Base-by-base conservation (phyloP, 1,140 invertebrate genomes). In the Ctenoplectra terminalis region DNA sequence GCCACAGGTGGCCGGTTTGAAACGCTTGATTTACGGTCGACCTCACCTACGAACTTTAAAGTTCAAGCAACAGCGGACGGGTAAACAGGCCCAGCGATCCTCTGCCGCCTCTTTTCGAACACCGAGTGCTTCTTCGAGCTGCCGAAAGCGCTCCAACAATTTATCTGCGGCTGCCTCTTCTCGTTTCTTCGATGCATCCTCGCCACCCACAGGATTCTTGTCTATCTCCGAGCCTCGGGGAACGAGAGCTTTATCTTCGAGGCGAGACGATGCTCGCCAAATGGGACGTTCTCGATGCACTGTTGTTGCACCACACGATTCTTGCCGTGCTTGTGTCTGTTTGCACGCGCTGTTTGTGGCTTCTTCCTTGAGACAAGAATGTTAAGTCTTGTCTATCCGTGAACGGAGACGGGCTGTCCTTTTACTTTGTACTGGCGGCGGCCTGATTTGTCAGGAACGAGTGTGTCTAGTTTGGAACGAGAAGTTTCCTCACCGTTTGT, bases 1-100 rank as follows among this genome's bases (percentile, higher is more conserved):
- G 87, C 90, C 82, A 91, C 90, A 90, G 89, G 90, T 91, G 88
- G 89, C 90, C 82, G 83, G 89, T 90, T 90, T 87, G 85, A 90
- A 90, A 88, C 88, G 88, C 88, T 89, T 90, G 88, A 91, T 91
- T 90, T 90, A 91, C 89, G 84, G 83, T 86, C 81, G 82, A 88
- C 84, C 84, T 90, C 89, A 88, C 87, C 87, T 87, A 82, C 74
- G 78, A 88, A 87, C 83, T 89, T 89, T 89, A 89, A 89, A 89
- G 87, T 89, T 89, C 84, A 78, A 82, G 61, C 82, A 80, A 87
- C 85, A 81, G 71, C 60, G 74, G 75, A 64, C 78, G 81, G 78
- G 87, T 89, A 89, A 89, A 88, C 87, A 89, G 87, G 81, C 70
- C 70, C 63, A 54, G 43, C 77, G 80, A 86, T 85, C 71, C 82